Percentiles rank a stretch among this genome's conserved stretches.
Conservation (phyloP, 2,888 invertebrate species). For the Drosophila kanekoi region DNA sequence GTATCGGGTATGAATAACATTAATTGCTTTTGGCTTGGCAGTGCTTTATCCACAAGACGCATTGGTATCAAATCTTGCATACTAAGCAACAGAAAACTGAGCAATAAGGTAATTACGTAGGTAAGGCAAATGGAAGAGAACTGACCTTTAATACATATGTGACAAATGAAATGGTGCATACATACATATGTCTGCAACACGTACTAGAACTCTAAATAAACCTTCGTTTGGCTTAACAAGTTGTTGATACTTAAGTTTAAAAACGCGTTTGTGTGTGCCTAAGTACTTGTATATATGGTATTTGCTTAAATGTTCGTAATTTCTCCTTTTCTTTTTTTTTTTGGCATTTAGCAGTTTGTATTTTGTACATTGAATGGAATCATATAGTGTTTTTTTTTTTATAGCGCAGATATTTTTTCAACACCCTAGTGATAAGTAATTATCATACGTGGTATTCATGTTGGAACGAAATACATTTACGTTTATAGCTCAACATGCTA, state of each 20-base stretch:
- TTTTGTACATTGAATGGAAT: conserved; percentile 76
- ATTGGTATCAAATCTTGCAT: neutral
- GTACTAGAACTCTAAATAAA: neutral
- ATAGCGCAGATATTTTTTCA: conserved; percentile 35
- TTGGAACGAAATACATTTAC: conserved; percentile 15
- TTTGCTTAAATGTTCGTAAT: conserved; percentile 20
- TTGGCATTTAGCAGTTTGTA: conserved; percentile 44
- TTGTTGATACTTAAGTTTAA: conserved; percentile 9
- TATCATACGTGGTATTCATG: conserved; percentile 19
- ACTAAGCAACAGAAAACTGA: conserved; percentile 11
- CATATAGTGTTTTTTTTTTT: conserved; percentile 21
- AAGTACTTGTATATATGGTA: conserved; percentile 22
- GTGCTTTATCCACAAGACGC: conserved; percentile 25
- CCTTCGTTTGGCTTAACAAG: conserved; percentile 1
- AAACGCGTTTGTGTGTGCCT: conserved; percentile 11
- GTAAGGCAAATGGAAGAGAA: conserved; percentile 23
- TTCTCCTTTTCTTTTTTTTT: conserved; percentile 29
- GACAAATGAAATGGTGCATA: conserved; percentile 2
- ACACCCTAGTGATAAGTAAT: conserved; percentile 41
- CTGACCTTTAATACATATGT: conserved; percentile 4
- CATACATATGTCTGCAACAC: conserved; percentile 2
- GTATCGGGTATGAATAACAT: conserved; percentile 2
- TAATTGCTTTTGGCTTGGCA: conserved; percentile 36
- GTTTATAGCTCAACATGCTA: conserved; percentile 18
- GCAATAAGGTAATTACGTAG: neutral